Conservation (phyloP, 1,140 invertebrate genomes). For the Drosophila grimshawi region DNA sequence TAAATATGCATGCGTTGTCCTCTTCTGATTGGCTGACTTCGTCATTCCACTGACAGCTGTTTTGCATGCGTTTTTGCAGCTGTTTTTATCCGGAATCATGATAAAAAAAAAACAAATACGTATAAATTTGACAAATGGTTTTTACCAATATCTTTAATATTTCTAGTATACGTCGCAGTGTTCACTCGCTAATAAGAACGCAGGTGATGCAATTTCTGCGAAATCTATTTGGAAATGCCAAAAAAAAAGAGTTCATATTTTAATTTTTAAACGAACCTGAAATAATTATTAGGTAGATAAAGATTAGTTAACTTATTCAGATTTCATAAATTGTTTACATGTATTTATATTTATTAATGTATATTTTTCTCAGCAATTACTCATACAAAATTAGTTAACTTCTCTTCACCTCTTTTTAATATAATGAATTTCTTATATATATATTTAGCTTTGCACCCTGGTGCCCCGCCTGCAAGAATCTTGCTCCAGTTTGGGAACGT, state of each 20-base stretch:
- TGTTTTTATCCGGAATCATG: conserved; percentile 23
- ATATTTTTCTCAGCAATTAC: too few species aligned
- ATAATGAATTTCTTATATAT: not conserved
- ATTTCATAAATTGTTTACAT: too few species aligned
- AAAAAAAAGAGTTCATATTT: not conserved
- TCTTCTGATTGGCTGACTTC: conserved; percentile 42
- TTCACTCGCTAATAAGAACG: not conserved
- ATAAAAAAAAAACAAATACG: not conserved
- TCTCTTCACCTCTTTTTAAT: too few species aligned
- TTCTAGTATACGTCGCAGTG: not conserved
- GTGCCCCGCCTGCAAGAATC: conserved; percentile 98
- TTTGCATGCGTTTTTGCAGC: conserved; percentile 35
- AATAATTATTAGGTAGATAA: too few species aligned
- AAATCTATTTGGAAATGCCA: not conserved
- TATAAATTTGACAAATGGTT: conserved; percentile 3
- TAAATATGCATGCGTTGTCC: conserved; percentile 35
- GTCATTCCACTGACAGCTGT: conserved; percentile 8
- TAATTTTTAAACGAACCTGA: not conserved
- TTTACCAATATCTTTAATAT: conserved; percentile 6
- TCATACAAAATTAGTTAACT: too few species aligned
- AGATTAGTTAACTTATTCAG: too few species aligned
- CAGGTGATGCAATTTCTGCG: not conserved
- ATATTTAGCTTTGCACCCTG: conserved; percentile 96
- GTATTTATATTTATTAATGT: too few species aligned
- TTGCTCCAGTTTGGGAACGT: conserved; percentile 95